phyloP scores from a whole-genome alignment of 2,888 invertebrate species.

The Pristionchus arcanus region DNA sequence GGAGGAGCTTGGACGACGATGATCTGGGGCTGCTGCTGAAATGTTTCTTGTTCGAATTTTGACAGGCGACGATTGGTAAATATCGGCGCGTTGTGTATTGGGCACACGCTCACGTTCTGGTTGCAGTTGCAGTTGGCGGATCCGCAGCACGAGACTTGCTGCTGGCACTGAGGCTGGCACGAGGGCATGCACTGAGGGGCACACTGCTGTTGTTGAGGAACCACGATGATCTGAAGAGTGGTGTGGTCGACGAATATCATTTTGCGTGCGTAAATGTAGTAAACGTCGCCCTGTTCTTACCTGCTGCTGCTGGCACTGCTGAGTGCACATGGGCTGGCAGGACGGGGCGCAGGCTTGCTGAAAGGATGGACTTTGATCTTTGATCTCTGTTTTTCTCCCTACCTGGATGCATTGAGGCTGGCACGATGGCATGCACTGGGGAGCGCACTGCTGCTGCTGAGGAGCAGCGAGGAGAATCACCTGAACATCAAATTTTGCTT shows the following conservation, averaged over 20 bases:
- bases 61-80: background rate
- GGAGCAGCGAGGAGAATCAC: slow-evolving; percentile 49
- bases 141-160: slow-evolving; percentile 56
- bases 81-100: background rate
- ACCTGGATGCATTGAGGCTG: slow-evolving; percentile 60
- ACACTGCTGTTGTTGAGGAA: slow-evolving; percentile 67
- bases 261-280: background rate
- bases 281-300: background rate
- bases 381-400: background rate
- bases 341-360: slow-evolving; percentile 65
- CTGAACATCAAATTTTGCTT: background rate
- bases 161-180: slow-evolving; percentile 69
- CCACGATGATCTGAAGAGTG: background rate
- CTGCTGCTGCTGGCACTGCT: slow-evolving; percentile 53
- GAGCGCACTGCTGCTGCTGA: slow-evolving; percentile 66
- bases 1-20: slow-evolving; percentile 54
- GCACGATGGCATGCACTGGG: slow-evolving; percentile 59
- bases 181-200: slow-evolving; percentile 60
- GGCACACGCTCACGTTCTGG: slow-evolving; percentile 30
- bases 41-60: background rate
- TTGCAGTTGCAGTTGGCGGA: slow-evolving; percentile 56
- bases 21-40: slow-evolving; percentile 52
- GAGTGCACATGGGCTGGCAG: slow-evolving; percentile 69
- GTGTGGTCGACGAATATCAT: background rate
- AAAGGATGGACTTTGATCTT: background rate